Evolutionary conservation across 35 echinoderm and acorn worm genomes (phyloP).

Genomic region (Apostichopus japonicus): DNA sequence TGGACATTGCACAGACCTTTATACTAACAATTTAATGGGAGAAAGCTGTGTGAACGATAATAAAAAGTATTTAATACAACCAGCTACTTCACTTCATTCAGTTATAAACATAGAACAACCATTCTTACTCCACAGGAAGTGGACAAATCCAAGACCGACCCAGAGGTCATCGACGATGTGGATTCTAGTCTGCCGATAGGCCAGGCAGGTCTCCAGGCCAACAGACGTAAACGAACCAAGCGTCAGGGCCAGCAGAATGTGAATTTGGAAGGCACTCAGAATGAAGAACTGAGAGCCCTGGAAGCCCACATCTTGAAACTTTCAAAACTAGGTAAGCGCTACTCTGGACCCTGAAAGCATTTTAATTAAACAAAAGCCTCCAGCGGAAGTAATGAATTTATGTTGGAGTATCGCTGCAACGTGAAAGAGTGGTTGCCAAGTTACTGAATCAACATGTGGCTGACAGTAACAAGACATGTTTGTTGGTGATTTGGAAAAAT

Average conservation of each 20-base stretch:
- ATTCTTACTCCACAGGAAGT: constrained; percentile 44
- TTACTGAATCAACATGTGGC: too few species aligned
- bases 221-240: constrained; percentile 58
- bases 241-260: constrained; percentile 54
- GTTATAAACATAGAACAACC: too few species aligned
- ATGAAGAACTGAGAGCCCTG: constrained; percentile 93
- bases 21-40: too few species aligned
- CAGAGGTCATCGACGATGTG: constrained; percentile 72
- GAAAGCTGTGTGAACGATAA: not conserved
- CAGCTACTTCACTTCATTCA: not conserved
- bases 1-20: too few species aligned
- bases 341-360: too few species aligned
- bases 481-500: too few species aligned
- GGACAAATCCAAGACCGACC: constrained; percentile 69
- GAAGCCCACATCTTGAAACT: constrained; percentile 96
- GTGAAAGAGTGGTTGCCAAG: too few species aligned
- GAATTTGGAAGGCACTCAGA: constrained; percentile 80
- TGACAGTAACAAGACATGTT: too few species aligned
- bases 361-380: too few species aligned
- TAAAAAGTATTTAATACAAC: not conserved
- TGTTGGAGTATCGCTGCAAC: too few species aligned
- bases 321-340: not conserved
- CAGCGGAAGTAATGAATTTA: too few species aligned
- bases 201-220: constrained; percentile 11
- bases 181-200: constrained; percentile 50